Base-by-base conservation (phyloP, 92 coral and sea anemone genomes). In the Parazoanthus swiftii region DNA sequence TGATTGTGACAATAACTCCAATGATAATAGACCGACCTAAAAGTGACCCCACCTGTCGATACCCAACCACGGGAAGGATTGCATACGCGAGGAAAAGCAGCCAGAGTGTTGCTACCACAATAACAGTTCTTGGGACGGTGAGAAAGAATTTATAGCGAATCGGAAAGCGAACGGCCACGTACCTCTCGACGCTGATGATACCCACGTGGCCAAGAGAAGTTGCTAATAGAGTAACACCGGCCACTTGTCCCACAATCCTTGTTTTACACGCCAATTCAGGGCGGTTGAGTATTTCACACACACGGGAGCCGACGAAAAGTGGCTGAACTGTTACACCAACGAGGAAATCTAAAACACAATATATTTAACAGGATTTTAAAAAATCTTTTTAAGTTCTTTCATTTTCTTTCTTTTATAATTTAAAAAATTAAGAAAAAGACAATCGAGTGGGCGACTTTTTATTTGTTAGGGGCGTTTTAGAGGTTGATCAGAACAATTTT, bases 91-190 rank as follows among this genome's bases (percentile, higher is more conserved):
- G 23, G 68, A 20, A 13, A 15, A 51, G 11, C 63, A 79, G n/a
- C 83, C 83, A 79, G 18, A 79, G 20, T 11, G 23, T 6, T 21
- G 26, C 16, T 33, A 51, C 43, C 0, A 3, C 42, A 3, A 54
- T 6, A 23, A 51, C 36, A 54, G 83, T 79, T 26, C 68, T 79
- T 14, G 15, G 71, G 2, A 50, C 36, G 35, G 67, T 79, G 59
- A 79, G 21, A 2, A 50, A 16, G 63, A 25, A 6, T 56, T 79
- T 79, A 42, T 50, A 33, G 8, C 83, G 59, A 11, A 70, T 79
- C 25, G 83, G 63, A 21, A 29, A 50, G 63, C 83, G 83, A 29
- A 79, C 83, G 4, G 83, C 83, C 43, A 79, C 11, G 68, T 51
- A 79, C 29, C 83, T 79, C 42, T 79, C 83, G 7, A 29, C 8